Evolutionary conservation across 2,888 invertebrate species (phyloP).

Genomic region (Synanthedon andrenaeformis): DNA sequence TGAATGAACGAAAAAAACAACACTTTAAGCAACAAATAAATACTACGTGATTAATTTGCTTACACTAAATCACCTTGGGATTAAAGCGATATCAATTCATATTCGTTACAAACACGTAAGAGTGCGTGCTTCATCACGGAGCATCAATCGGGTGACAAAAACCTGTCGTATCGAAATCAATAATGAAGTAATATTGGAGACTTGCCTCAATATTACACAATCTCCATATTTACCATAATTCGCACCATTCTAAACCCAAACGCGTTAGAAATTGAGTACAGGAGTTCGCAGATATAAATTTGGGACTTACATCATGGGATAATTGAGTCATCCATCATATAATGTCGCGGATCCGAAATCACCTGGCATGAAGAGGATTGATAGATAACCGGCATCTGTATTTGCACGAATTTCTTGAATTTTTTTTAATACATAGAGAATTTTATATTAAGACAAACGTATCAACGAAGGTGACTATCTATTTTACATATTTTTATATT

Average conservation of each 20-base stretch:
- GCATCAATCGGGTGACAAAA: constrained; percentile 19
- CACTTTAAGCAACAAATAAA: no score
- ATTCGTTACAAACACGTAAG: neutral
- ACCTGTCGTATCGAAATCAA: constrained; percentile 21
- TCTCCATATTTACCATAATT: neutral
- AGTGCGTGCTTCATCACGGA: neutral
- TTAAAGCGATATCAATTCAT: neutral
- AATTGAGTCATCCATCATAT: constrained; percentile 37
- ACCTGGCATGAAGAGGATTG: constrained; percentile 20
- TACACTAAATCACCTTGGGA: neutral
- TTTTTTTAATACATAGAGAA: neutral
- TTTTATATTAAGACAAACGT: neutral
- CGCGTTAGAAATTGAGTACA: constrained; percentile 7
- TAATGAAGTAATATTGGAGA: constrained; percentile 20
- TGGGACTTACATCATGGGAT: constrained; percentile 10
- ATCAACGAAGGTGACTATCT: no score
- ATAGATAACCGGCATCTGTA: constrained; percentile 1
- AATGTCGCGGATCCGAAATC: constrained; percentile 12
- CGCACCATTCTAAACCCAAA: constrained; percentile 8
- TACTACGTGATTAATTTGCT: no score
- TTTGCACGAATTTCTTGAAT: neutral
- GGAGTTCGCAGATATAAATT: constrained; percentile 6
- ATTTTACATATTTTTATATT: no score
- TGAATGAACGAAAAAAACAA: no score
- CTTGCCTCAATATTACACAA: constrained; percentile 10